Conservation (phyloP, 2,797 vertebrate genomes). For the Anniella stebbinsi region DNA sequence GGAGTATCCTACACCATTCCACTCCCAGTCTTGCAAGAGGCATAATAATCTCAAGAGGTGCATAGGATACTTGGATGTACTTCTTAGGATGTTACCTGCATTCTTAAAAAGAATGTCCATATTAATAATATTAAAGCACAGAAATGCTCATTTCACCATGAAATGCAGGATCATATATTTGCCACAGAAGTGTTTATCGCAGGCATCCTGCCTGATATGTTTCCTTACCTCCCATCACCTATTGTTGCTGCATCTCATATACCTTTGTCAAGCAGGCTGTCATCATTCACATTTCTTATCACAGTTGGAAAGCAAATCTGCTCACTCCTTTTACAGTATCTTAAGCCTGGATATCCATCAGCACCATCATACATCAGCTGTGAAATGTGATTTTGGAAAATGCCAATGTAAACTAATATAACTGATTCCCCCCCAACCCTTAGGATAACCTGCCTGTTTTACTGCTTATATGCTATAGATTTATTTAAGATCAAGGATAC, state of each 20-base stretch:
- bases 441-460: background rate
- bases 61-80: background rate
- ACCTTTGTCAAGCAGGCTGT: constrained; percentile 34
- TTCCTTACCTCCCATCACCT: background rate
- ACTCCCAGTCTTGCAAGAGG: background rate
- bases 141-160: background rate
- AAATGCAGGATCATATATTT: constrained; percentile 10
- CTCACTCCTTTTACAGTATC: constrained; percentile 45
- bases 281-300: constrained; percentile 49
- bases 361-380: constrained; percentile 44
- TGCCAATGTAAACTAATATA: constrained; percentile 50
- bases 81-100: background rate
- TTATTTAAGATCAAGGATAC: constrained; percentile 42
- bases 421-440: constrained; percentile 1
- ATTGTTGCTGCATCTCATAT: background rate
- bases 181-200: background rate
- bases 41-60: background rate
- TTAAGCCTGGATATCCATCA: constrained; percentile 49
- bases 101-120: background rate
- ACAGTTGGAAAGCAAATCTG: constrained; percentile 51
- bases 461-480: constrained; percentile 33
- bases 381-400: constrained; percentile 38
- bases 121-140: background rate
- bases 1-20: background rate
- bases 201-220: background rate